Conservation (phyloP, 2,797 vertebrate genomes). For the Crenuchus spilurus region DNA sequence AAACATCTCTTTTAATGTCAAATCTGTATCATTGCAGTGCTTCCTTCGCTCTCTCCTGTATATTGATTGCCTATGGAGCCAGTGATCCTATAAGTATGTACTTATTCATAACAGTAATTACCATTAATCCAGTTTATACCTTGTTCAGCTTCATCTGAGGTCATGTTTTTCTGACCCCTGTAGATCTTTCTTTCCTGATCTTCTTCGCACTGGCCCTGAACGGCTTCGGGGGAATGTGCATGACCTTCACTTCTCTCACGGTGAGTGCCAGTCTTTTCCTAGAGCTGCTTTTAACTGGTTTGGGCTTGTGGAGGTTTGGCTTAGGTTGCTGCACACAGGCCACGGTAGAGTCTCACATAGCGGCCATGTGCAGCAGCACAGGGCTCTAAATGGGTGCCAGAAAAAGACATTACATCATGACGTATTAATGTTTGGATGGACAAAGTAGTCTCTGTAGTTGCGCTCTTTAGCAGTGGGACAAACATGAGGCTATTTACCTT, state of each 20-base stretch:
- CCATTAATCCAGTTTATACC: not conserved
- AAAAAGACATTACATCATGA: constrained; percentile 62
- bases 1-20: not conserved
- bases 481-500: constrained; percentile 7
- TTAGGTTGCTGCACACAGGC: not conserved
- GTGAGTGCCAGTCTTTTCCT: constrained; percentile 74
- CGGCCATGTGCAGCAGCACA: constrained; percentile 47
- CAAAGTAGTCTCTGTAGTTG: not conserved
- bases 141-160: constrained; percentile 11
- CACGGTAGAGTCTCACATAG: not conserved
- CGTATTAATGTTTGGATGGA: constrained; percentile 55
- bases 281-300: not conserved
- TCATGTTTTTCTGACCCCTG: not conserved
- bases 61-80: constrained; percentile 94
- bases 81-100: constrained; percentile 89
- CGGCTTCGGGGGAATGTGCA: constrained; percentile 98
- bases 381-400: constrained; percentile 52
- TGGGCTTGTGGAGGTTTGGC: not conserved
- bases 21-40: constrained; percentile 76
- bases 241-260: constrained; percentile 98
- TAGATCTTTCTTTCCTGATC: constrained; percentile 95
- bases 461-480: not conserved
- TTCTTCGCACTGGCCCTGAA: constrained; percentile 94
- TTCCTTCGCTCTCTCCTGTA: constrained; percentile 91
- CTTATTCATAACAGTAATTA: not conserved